These are phyloP conservation scores for Phorcus lineatus DNA, from an alignment of 2,888 invertebrate species.

Conservation along the genomic window DNA sequence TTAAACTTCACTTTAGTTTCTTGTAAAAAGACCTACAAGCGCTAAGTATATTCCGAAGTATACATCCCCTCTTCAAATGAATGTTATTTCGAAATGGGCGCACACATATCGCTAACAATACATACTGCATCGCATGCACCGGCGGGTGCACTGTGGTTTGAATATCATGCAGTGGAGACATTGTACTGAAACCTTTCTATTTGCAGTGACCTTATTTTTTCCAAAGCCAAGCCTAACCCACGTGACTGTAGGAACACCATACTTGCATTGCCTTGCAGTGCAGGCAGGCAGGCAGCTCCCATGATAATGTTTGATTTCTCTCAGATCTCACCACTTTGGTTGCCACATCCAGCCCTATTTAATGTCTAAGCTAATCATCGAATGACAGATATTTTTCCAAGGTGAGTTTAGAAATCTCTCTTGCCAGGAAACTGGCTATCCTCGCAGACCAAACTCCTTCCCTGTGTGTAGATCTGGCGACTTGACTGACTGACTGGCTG, in stretches of 20 bases:
- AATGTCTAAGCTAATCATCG: conserved; percentile 5
- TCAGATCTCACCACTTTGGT: background rate
- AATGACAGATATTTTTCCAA: conserved; percentile 10
- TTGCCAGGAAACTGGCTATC: background rate
- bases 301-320: conserved; percentile 15
- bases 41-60: no score
- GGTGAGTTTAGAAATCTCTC: background rate
- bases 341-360: conserved; percentile 7
- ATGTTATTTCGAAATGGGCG: no score
- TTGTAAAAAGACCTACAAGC: no score
- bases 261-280: conserved; percentile 9
- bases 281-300: background rate
- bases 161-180: conserved; percentile 4
- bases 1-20: background rate
- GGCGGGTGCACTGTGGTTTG: background rate
- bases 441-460: background rate
- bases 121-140: background rate
- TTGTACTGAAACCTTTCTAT: conserved; percentile 10
- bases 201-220: conserved; percentile 10
- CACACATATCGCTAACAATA: background rate
- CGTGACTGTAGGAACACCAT: conserved; percentile 8
- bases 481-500: background rate
- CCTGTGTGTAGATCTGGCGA: background rate
- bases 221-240: conserved; percentile 13
- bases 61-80: no score